phyloP scores from a whole-genome alignment of 2,888 invertebrate species.

The Acleris laterana region DNA sequence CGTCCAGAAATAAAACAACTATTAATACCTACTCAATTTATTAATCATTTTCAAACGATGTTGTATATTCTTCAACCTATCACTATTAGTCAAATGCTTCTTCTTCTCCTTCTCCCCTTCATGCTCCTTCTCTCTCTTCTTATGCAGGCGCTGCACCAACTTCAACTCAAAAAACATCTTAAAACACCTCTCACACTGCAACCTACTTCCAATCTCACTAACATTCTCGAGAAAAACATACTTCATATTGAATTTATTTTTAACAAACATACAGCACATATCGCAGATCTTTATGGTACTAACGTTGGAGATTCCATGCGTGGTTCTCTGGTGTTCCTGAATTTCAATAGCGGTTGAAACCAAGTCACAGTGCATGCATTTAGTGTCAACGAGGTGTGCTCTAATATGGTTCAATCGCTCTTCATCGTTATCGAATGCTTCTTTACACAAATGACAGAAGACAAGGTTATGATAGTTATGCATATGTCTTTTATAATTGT shows the following conservation, averaged over 20 bases:
- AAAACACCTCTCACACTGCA: slow-evolving; percentile 47
- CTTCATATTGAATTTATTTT: slow-evolving; percentile 37
- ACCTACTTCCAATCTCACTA: slow-evolving; percentile 42
- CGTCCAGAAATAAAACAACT: slow-evolving; percentile 35
- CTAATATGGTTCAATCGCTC: slow-evolving; percentile 8
- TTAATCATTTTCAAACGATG: slow-evolving; percentile 55
- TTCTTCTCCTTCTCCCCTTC: slow-evolving; percentile 18
- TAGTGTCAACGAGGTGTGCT: slow-evolving; percentile 11
- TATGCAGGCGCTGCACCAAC: slow-evolving; percentile 39
- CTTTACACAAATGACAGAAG: slow-evolving; percentile 27
- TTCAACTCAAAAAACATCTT: slow-evolving; percentile 50
- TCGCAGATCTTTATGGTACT: slow-evolving; percentile 44
- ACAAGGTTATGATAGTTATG: slow-evolving; percentile 40
- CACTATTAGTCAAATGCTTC: slow-evolving; percentile 45
- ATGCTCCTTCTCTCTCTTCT: background rate
- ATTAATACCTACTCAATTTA: slow-evolving; percentile 43
- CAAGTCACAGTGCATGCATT: slow-evolving; percentile 36
- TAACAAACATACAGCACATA: slow-evolving; percentile 50
- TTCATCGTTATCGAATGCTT: slow-evolving; percentile 19
- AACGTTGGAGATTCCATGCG: background rate
- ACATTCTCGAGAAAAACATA: slow-evolving; percentile 44
- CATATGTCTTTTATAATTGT: slow-evolving; percentile 27
- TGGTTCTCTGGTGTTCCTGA: slow-evolving; percentile 10
- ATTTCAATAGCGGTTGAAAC: slow-evolving; percentile 22
- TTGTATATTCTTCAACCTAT: slow-evolving; percentile 52